phyloP scores from a whole-genome alignment of 2,888 invertebrate species.

The Tenthredo distinguenda region DNA sequence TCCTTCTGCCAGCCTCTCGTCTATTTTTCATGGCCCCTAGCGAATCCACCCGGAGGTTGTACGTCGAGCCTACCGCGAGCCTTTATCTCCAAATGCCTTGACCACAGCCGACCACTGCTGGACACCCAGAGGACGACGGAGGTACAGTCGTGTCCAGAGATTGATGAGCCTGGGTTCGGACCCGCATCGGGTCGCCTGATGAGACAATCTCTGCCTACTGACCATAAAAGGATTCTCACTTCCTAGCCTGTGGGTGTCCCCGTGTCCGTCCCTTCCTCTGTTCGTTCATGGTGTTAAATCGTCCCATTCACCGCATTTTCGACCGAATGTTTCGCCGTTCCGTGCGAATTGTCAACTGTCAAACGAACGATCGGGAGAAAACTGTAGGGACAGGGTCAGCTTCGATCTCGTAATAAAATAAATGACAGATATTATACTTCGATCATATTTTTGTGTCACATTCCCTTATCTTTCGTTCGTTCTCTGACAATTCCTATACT shows the following conservation, averaged over 20 bases:
- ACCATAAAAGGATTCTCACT: constrained; percentile 51
- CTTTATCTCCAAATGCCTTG: constrained; percentile 46
- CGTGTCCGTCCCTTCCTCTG: constrained; percentile 35
- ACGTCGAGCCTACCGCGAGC: constrained; percentile 26
- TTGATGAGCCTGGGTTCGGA: constrained; percentile 50
- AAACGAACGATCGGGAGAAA: neutral
- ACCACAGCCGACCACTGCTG: constrained; percentile 36
- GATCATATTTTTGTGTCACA: neutral
- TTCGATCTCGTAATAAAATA: neutral
- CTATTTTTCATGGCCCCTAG: constrained; percentile 50
- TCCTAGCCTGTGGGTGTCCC: constrained; percentile 27
- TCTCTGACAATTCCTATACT: neutral
- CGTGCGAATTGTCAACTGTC: neutral
- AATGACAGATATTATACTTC: neutral
- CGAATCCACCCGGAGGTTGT: constrained; percentile 40
- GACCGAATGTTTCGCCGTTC: constrained; percentile 21
- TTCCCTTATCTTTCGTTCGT: neutral
- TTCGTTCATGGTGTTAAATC: constrained; percentile 37
- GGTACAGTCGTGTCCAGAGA: constrained; percentile 34
- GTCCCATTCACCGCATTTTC: constrained; percentile 40
- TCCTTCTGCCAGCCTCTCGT: constrained; percentile 26
- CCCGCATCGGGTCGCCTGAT: constrained; percentile 52
- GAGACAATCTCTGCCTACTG: constrained; percentile 51
- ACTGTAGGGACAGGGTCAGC: neutral
- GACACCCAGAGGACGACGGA: constrained; percentile 27